Conservation (phyloP, 2,113 vertebrate species). For the Atractosteus spatula region DNA sequence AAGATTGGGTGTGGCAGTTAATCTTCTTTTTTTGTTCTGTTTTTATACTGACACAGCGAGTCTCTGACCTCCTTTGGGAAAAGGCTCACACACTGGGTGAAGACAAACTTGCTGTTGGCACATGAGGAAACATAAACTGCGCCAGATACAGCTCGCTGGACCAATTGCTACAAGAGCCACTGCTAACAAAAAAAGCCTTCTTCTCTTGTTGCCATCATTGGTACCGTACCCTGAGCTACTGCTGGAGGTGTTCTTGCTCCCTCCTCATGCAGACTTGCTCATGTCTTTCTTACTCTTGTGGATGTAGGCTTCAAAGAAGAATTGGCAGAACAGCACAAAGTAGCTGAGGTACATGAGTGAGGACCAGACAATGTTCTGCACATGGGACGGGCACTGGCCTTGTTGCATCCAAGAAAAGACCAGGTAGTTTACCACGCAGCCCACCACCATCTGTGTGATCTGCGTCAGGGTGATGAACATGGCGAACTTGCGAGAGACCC, state of each 20-base stretch:
- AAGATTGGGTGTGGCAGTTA: no score
- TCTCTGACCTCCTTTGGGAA: no score
- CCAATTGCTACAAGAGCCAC: neutral
- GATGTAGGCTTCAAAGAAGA: slow-evolving; percentile 95
- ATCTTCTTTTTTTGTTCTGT: no score
- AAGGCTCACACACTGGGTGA: no score
- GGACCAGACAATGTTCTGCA: slow-evolving; percentile 97
- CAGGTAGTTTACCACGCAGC: slow-evolving; percentile 94
- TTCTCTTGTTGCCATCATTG: slow-evolving; percentile 18
- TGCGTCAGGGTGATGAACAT: slow-evolving; percentile 98
- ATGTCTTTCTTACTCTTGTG: slow-evolving; percentile 72
- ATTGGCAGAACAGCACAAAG: slow-evolving; percentile 97
- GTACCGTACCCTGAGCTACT: slow-evolving; percentile 68
- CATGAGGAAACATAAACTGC: neutral
- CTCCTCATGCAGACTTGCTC: slow-evolving; percentile 57
- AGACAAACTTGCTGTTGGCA: slow-evolving; percentile 14
- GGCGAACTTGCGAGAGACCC: slow-evolving; percentile 91
- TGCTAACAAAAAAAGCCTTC: neutral
- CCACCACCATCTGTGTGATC: slow-evolving; percentile 97
- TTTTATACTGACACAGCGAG: no score
- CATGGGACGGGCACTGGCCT: slow-evolving; percentile 90
- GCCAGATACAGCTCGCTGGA: neutral
- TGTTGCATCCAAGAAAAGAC: slow-evolving; percentile 98
- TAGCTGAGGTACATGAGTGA: slow-evolving; percentile 99
- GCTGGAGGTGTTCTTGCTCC: slow-evolving; percentile 50